Percentiles rank a stretch among this genome's conserved stretches.
Evolutionary conservation across 2,797 vertebrate genomes (phyloP).

Genomic region (Characodon lateralis): DNA sequence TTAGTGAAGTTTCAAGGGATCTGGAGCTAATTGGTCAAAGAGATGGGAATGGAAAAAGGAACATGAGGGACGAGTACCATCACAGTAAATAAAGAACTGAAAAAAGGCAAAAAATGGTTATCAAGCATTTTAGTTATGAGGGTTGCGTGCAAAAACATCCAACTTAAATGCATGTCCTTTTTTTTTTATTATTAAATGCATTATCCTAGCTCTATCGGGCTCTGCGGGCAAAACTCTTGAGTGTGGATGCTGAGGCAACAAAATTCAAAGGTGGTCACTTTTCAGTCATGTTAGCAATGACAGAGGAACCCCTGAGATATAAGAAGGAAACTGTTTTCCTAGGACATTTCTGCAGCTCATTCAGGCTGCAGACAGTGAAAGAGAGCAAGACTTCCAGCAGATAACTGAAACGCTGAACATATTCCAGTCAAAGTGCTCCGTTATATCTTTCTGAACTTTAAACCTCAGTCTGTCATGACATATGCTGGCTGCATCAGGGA

Average conservation of each 20-base stretch:
- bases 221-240: not conserved
- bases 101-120: not conserved
- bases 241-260: not conserved
- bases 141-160: constrained; percentile 26
- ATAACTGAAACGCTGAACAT: not conserved
- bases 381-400: not conserved
- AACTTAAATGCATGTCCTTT: constrained; percentile 11
- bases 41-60: constrained; percentile 15
- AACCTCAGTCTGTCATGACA: not conserved
- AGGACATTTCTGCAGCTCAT: not conserved
- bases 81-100: not conserved
- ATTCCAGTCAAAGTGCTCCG: not conserved
- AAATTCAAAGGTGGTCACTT: not conserved
- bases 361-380: not conserved
- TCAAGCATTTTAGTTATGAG: constrained; percentile 7
- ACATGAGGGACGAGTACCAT: not conserved
- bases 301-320: not conserved
- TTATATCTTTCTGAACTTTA: not conserved
- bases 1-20: not conserved
- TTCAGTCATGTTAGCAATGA: not conserved
- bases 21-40: constrained; percentile 33
- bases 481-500: constrained; percentile 7
- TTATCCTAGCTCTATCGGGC: not conserved
- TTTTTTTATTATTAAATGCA: not conserved
- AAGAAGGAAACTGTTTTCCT: not conserved